A percentile compares a stretch with the other conserved stretches of the same genome.
Conservation (phyloP, 1,140 invertebrate species). For the Varroa destructor region DNA sequence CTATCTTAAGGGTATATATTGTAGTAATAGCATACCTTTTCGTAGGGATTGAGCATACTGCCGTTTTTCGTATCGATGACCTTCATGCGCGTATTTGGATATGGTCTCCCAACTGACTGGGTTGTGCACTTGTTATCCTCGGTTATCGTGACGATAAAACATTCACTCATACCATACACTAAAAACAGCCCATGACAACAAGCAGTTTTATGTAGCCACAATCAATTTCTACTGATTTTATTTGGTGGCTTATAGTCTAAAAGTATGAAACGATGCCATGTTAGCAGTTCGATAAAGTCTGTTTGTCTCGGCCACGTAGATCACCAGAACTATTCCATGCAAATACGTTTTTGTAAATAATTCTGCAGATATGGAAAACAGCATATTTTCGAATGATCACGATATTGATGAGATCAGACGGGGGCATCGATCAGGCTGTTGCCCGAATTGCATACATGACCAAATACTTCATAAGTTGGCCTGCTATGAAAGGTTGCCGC, state of each 20-base stretch:
- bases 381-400: too few relatives aligned
- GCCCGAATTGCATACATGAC: too few relatives aligned
- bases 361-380: too few relatives aligned
- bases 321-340: too few relatives aligned
- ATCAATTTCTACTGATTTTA: background rate
- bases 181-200: background rate
- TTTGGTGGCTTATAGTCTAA: background rate
- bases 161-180: conserved; percentile 11
- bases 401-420: too few relatives aligned
- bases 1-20: too few relatives aligned
- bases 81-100: conserved; percentile 7
- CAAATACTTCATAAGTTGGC: too few relatives aligned
- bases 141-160: conserved; percentile 5
- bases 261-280: background rate
- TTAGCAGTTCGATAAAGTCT: too few relatives aligned
- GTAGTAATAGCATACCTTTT: background rate
- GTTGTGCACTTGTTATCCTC: conserved; percentile 13
- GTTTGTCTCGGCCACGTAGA: too few relatives aligned
- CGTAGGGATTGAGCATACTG: background rate
- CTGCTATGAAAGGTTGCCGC: too few relatives aligned
- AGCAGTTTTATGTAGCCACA: background rate
- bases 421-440: too few relatives aligned
- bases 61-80: background rate
- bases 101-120: background rate
- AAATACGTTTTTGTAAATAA: too few relatives aligned